Base-by-base conservation (phyloP, 2,113 vertebrate species). In the Hiodon tergisus region DNA sequence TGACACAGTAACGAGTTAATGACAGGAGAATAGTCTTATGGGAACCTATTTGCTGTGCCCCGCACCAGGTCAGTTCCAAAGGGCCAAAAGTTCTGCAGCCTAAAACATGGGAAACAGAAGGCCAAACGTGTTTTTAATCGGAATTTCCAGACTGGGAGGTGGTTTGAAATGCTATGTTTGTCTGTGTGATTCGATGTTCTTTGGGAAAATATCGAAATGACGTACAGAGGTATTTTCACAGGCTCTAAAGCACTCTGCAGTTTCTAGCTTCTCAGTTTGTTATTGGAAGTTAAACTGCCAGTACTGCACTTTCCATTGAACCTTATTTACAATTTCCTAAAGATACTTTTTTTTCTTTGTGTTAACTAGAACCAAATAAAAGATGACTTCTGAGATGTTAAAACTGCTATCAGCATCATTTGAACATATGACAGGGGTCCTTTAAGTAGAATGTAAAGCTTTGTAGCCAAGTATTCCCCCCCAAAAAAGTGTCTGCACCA, bases 41-140 rank as follows among this genome's bases (percentile, higher is more conserved):
- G 70, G 70, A 71, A 71, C 53, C 57, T 59, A 57, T 31, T 17
- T 48, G 50, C 46, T 71, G 55, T 48, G 14, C 46, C 31, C 31
- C 31, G 31, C 31, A 31, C 31, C 31, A 31, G 31, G 31, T 31
- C 0, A 47, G 46, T 71, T 71, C 46, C 70, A 50, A 48, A 69
- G 52, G 68, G 5, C 16, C 68, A 17, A 16, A 54, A 59, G n/a
- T 71, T 46, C 57, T 9, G 46, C 57, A 2, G 70, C 53, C 70
- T 60, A 59, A 59, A 60, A 71, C 55, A 57, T 71, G 55, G 70
- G 70, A 46, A 52, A 71, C 6, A 48, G 5, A 60, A 17, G 58
- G 60, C 17, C 48, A 59, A n/a, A 71, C 53, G 17, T 13, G n/a
- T 71, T 71, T 71, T 71, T 57, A 54, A 60, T 60, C 55, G 31